Evolutionary conservation across 2,888 invertebrate genomes (phyloP).

Genomic region (Erebia aethiops): DNA sequence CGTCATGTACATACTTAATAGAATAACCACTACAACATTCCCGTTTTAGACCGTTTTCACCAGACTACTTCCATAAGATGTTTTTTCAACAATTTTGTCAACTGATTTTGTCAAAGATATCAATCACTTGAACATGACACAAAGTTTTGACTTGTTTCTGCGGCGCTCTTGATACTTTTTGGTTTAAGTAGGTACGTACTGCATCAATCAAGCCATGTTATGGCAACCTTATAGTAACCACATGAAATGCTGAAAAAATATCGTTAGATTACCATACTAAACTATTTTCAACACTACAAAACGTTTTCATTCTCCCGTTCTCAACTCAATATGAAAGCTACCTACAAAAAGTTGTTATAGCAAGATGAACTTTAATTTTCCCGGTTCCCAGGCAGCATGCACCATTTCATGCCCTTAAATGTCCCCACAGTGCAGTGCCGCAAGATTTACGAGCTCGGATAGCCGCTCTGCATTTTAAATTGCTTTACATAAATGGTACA

Average conservation of each 20-base stretch:
- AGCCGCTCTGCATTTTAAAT: conserved; percentile 31
- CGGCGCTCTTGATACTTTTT: too few species aligned
- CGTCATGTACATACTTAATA: too few species aligned
- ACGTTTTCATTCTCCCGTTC: not conserved
- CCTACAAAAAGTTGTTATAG: not conserved
- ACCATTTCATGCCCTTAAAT: conserved; percentile 26
- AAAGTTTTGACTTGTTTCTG: too few species aligned
- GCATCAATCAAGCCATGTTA: too few species aligned
- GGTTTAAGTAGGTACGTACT: too few species aligned
- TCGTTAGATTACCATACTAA: not conserved
- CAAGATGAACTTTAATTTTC: conserved; percentile 4
- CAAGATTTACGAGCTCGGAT: conserved; percentile 19
- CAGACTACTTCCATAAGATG: too few species aligned
- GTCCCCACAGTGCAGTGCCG: conserved; percentile 15
- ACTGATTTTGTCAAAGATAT: too few species aligned
- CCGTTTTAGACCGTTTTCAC: too few species aligned
- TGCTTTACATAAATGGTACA: conserved; percentile 27
- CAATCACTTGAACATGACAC: too few species aligned
- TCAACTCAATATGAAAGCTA: not conserved
- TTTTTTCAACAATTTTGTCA: too few species aligned
- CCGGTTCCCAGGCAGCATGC: conserved; percentile 1
- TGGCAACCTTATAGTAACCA: too few species aligned
- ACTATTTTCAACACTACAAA: not conserved
- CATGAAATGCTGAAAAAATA: not conserved
- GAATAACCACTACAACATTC: too few species aligned